Evolutionary conservation across 2,888 invertebrate genomes (phyloP).

Genomic region (Sialis fuliginosa): DNA sequence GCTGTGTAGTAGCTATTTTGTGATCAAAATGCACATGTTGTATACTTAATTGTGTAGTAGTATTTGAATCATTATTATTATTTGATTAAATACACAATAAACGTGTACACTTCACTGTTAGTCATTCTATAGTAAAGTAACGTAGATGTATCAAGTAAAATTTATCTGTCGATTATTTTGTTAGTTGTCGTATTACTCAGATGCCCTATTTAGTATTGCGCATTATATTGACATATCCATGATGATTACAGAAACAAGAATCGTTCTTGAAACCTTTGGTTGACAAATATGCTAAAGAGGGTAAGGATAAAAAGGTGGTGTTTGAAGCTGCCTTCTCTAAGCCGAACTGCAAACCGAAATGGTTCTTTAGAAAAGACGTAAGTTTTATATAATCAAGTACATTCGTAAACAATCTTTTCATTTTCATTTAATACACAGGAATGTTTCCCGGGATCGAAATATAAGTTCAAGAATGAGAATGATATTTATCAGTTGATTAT

Average conservation of each 20-base stretch:
- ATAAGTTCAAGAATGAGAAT: conserved; percentile 85
- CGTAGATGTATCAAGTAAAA: too few species aligned
- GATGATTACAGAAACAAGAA: conserved; percentile 64
- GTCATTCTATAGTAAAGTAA: too few species aligned
- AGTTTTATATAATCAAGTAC: conserved; percentile 24
- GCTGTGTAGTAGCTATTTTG: too few species aligned
- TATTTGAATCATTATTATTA: too few species aligned
- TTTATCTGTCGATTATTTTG: too few species aligned
- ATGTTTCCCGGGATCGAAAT: conserved; percentile 89
- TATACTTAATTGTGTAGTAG: too few species aligned
- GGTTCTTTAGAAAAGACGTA: conserved; percentile 85
- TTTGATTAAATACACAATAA: too few species aligned
- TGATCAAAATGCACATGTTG: too few species aligned
- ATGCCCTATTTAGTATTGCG: too few species aligned
- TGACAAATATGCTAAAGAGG: conserved; percentile 87
- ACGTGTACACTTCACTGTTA: too few species aligned
- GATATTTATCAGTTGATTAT: conserved; percentile 85
- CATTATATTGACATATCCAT: neutral
- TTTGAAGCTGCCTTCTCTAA: conserved; percentile 94
- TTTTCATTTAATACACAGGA: conserved; percentile 39
- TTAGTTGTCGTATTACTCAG: too few species aligned
- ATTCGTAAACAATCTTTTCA: neutral
- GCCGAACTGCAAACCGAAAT: conserved; percentile 85
- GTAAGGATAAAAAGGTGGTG: conserved; percentile 86
- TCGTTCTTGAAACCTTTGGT: conserved; percentile 86